These are phyloP conservation scores for Myotis davidii DNA, from an alignment of 2,113 vertebrate genomes.

Conservation along the genomic window DNA sequence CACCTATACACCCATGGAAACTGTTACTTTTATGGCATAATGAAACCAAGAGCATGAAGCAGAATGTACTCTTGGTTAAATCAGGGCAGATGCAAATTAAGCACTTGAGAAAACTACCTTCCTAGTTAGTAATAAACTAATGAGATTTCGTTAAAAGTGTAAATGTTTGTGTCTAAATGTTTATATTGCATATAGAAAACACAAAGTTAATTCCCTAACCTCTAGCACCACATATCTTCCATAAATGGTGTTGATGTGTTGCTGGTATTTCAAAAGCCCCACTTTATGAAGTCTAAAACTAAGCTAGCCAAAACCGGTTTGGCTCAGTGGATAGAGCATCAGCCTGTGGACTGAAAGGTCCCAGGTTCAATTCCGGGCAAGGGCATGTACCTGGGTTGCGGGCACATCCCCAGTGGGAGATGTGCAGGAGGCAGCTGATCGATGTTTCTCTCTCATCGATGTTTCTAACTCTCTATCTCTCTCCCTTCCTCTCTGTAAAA, in stretches of 20 bases:
- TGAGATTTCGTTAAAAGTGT: background rate
- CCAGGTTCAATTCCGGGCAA: too few species aligned
- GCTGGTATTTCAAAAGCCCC: background rate
- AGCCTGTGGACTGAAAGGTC: too few species aligned
- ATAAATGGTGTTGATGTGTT: background rate
- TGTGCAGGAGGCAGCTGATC: too few species aligned
- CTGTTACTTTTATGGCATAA: background rate
- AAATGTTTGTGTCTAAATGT: slow-evolving; percentile 25
- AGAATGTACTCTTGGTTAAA: background rate
- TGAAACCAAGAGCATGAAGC: background rate
- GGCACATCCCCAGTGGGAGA: too few species aligned
- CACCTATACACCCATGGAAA: background rate
- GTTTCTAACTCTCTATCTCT: too few species aligned
- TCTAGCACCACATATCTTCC: background rate
- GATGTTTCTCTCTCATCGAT: too few species aligned
- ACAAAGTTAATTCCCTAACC: slow-evolving; percentile 31
- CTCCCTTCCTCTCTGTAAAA: too few species aligned
- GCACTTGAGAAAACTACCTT: slow-evolving; percentile 17
- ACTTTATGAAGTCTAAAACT: slow-evolving; percentile 26
- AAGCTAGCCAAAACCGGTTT: too few species aligned
- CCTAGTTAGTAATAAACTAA: slow-evolving; percentile 7
- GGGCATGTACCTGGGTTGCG: too few species aligned
- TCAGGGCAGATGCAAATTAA: slow-evolving; percentile 30
- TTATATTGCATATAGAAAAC: background rate
- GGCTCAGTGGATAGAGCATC: too few species aligned